A percentile compares a stretch with the other conserved stretches of the same genome.
These are phyloP conservation scores for mouse (Mus musculus) DNA, from an alignment of 2,113 vertebrate genomes.

Conservation along the genomic window GRCm39 chr11:37747501-37748000, in stretches of 20 bases:
- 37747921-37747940: not conserved
- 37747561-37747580: slow-evolving; percentile 46
- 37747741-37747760: slow-evolving; percentile 52
- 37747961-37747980: not conserved
- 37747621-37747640: slow-evolving; percentile 48
- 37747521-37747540: slow-evolving; percentile 64
- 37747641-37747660: not conserved
- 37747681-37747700: not conserved
- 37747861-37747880: not conserved
- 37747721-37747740: slow-evolving; percentile 18
- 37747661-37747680: not conserved
- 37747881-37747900: not conserved
- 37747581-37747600: slow-evolving; percentile 24
- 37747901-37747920: not conserved
- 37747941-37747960: not conserved
- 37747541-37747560: slow-evolving; percentile 60
- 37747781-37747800: not conserved
- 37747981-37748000: not conserved
- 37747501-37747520: slow-evolving; percentile 60
- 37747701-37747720: slow-evolving; percentile 40
- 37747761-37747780: slow-evolving; percentile 34
- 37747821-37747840: not conserved
- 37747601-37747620: slow-evolving; percentile 36
- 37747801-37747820: not conserved
- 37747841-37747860: not conserved